Base-by-base conservation (phyloP, 2,888 invertebrate genomes). In the Dimorphilus gyrociliatus region DNA sequence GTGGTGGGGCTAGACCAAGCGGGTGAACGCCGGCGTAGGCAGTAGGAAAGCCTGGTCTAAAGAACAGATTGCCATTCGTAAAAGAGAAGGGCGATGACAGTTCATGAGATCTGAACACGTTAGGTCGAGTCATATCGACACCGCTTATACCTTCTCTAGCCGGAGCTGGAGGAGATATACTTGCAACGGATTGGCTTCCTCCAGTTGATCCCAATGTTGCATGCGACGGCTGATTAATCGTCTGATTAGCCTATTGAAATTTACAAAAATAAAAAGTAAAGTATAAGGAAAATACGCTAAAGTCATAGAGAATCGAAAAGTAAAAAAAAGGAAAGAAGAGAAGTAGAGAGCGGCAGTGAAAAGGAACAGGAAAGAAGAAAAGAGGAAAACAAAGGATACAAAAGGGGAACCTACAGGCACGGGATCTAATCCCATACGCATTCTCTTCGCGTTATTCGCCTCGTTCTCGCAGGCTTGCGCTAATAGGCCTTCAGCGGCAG, bases 401-500 rank as follows among this genome's bases (percentile, higher is more conserved):
- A 19, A 19, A 19, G 16, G 14, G 14, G 7, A 7, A 29, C 16
- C 8, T 8, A 12, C 59, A 29, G 59, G 53, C 25, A 58, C 42
- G 25, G 90, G 90, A 61, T 90, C 90, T 48, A 90, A 70, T 29
- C 90, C 90, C 56, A 88, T 73, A 44, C 88, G 74, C 88, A 90
- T 90, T 55, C 88, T 74, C 68, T 90, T 90, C 37, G 88, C 90
- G 66, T 90, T 90, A 66, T 85, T 78, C 66, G 84, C 84, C 69
- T 90, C 90, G 63, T 90, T 90, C 68, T 90, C 90, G 65, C 90
- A 90, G 39, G 90, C 90, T 57, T 81, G 78, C 42, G 88, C 86
- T 58, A 90, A 69, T 57, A 90, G 84, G 65, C 86, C 82, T 64
- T 90, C 90, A 30, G 90, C 90, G 65, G 86, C 85, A 44, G 86